Base-by-base conservation (phyloP, 2,797 vertebrate genomes). In the Cynopterus sphinx region DNA sequence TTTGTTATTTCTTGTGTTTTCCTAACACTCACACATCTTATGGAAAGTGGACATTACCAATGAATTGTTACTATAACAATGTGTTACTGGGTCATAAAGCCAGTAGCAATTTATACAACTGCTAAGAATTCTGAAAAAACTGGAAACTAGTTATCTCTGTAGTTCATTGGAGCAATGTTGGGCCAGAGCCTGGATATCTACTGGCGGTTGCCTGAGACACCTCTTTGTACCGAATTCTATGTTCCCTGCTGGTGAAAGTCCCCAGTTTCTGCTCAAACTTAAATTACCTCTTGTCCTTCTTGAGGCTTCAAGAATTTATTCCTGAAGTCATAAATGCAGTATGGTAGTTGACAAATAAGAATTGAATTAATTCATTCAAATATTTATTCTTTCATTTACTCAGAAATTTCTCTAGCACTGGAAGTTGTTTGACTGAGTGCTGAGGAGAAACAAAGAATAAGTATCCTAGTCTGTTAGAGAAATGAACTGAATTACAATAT, bases 1-100 rank as follows among this genome's bases (percentile, higher is more conserved):
- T 95, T 85, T 75, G 53, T 86, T 90, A 79, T 67, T 93, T 91
- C 81, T 67, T 70, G 43, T 28, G 51, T 83, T 87, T 96, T 94
- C 17, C 13, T 79, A 93, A 95, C 26, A 83, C 46, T 36, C 24
- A 70, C 43, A 53, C 43, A 63, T 87, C 49, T 77, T 70, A 9
- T 67, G n/a, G 61, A 15, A 71, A 93, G 33, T 49, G 46, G 59
- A 94, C 31, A 63, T 77, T 49, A 73, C n/a, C 55, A 43, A 43
- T 91, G 59, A 57, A 77, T 94, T 81, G 70, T 88, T 91, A 88
- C 36, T 65, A 9, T 90, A 90, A 90, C 73, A 90, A 68, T 90
- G 26, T 31, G 59, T 92, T 75, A 57, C 73, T 43, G 46, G 84
- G 82, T 92, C 74, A 68, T 75, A 94, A 93, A 92, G 81, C 26